phyloP scores from a whole-genome alignment of 2,113 vertebrate species.

The Lasiurus borealis region DNA sequence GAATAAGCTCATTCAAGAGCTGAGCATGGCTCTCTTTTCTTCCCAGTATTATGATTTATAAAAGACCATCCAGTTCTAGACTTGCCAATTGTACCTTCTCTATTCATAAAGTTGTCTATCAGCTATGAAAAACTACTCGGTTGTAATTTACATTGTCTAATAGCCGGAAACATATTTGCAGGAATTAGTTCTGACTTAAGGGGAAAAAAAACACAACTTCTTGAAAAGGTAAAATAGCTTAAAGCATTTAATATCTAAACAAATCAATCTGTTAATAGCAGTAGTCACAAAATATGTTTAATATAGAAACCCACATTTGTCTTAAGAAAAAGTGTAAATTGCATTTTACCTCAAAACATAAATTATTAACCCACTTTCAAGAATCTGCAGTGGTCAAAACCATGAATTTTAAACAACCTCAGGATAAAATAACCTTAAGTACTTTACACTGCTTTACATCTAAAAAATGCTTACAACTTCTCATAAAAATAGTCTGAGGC shows the following conservation, averaged over 20 bases:
- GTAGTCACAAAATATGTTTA: constrained; percentile 86
- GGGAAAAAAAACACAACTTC: constrained; percentile 72
- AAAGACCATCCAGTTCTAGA: neutral
- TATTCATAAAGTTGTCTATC: neutral
- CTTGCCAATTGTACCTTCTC: constrained; percentile 12
- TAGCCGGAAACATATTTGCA: constrained; percentile 49
- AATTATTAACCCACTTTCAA: constrained; percentile 84
- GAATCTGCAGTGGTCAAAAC: constrained; percentile 76
- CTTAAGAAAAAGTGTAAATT: constrained; percentile 82
- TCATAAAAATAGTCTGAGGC: constrained; percentile 84
- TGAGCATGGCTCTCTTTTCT: neutral
- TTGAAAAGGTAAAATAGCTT: constrained; percentile 83
- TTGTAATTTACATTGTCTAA: neutral
- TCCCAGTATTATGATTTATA: neutral
- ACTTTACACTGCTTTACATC: constrained; percentile 77
- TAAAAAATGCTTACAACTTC: constrained; percentile 81
- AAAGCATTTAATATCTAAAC: constrained; percentile 85
- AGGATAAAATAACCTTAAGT: constrained; percentile 80
- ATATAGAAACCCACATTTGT: constrained; percentile 85
- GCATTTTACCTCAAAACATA: constrained; percentile 81
- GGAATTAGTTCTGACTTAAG: constrained; percentile 29
- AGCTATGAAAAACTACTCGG: constrained; percentile 49
- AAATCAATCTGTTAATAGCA: constrained; percentile 82
- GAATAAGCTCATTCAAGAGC: neutral
- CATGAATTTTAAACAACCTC: constrained; percentile 79